These are phyloP conservation scores for Epinotia bilunana DNA, from an alignment of 2,888 invertebrate genomes.

Conservation along the genomic window DNA sequence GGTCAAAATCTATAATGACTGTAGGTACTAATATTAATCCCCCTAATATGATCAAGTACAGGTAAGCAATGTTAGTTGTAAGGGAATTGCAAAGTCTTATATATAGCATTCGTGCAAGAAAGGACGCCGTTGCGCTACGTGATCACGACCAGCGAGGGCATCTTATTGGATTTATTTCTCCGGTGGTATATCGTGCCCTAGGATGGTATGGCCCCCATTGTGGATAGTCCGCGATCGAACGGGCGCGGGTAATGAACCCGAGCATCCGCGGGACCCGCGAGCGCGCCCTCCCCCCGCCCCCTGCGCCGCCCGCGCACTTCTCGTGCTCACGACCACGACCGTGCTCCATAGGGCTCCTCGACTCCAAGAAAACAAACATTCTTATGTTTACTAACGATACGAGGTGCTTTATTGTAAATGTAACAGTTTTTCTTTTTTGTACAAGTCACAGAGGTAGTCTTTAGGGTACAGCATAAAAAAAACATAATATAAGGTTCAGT, in stretches of 20 bases:
- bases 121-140: conserved; percentile 25
- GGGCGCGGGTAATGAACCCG: conserved; percentile 80
- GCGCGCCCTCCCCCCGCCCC: conserved; percentile 47
- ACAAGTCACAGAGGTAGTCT: no score
- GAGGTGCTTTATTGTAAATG: conserved; percentile 1
- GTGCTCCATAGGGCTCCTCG: conserved; percentile 58
- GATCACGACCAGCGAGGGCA: conserved; percentile 26
- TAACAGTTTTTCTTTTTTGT: conserved; percentile 17
- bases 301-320: conserved; percentile 50
- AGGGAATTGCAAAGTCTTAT: background rate
- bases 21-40: no score
- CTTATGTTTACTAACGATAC: conserved; percentile 11
- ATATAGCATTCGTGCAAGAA: conserved; percentile 15
- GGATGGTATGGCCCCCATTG: conserved; percentile 67
- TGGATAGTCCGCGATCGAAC: conserved; percentile 64
- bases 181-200: conserved; percentile 60
- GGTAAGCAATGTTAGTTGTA: background rate
- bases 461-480: no score
- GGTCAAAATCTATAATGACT: no score
- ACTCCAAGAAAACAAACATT: conserved; percentile 48
- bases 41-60: background rate
- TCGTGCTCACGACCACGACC: conserved; percentile 69
- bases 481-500: no score
- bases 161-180: conserved; percentile 39
- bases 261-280: conserved; percentile 67